These are phyloP conservation scores for Aldrovandia affinis DNA, from an alignment of 2,797 vertebrate genomes.

Conservation along the genomic window DNA sequence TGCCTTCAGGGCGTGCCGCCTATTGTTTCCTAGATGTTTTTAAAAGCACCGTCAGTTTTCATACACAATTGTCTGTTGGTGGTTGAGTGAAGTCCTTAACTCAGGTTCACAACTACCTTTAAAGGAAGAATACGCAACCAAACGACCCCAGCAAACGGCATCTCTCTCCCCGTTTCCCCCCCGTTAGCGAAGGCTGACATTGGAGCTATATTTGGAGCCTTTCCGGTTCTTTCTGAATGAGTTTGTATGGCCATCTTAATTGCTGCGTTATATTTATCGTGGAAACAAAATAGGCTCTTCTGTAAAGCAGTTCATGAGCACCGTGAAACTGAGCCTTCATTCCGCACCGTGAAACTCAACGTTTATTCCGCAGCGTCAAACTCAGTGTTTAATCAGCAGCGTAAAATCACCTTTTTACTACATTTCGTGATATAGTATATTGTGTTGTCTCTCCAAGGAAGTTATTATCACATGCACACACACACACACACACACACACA, in stretches of 20 bases:
- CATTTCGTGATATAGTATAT: too few relatives aligned
- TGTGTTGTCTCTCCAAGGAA: neutral
- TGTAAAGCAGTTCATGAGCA: too few relatives aligned
- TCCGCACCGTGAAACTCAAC: too few relatives aligned
- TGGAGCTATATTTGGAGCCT: neutral
- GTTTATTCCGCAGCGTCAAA: too few relatives aligned
- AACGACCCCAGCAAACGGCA: too few relatives aligned
- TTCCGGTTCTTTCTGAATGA: conserved; percentile 8
- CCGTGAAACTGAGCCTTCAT: too few relatives aligned
- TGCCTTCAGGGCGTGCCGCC: neutral
- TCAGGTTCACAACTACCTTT: neutral
- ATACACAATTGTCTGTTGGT: neutral
- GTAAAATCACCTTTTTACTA: neutral
- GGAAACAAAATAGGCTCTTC: neutral
- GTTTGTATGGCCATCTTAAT: neutral
- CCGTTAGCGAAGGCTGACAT: neutral
- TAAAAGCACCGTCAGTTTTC: neutral
- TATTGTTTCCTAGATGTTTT: neutral
- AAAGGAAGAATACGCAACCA: neutral
- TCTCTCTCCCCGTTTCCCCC: too few relatives aligned
- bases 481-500: neutral
- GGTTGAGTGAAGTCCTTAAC: neutral
- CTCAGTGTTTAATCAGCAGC: neutral
- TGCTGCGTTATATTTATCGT: neutral
- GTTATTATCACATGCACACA: conserved; percentile 1